A percentile compares a stretch with the other conserved stretches of the same genome.
These are phyloP conservation scores for Onthophagus taurus DNA, from an alignment of 1,140 invertebrate species.

Conservation along the genomic window DNA sequence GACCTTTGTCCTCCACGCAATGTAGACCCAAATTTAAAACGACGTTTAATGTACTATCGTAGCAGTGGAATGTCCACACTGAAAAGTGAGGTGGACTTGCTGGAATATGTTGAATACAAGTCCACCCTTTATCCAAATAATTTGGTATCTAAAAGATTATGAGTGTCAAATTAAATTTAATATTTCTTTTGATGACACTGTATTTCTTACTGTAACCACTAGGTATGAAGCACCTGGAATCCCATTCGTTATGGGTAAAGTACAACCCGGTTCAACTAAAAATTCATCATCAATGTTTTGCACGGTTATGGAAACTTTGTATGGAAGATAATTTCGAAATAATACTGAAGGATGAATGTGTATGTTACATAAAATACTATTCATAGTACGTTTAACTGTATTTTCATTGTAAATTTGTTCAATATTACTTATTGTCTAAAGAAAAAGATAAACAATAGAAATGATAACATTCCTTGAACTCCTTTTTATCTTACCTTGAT, in stretches of 20 bases:
- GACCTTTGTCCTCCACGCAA: conserved; percentile 48
- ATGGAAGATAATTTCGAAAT: conserved; percentile 85
- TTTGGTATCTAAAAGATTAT: conserved; percentile 65
- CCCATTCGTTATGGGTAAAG: conserved; percentile 58
- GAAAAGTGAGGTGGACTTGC: conserved; percentile 56
- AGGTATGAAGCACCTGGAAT: conserved; percentile 60
- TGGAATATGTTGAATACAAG: conserved; percentile 59
- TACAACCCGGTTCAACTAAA: conserved; percentile 50
- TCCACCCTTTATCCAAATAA: conserved; percentile 85
- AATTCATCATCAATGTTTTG: conserved; percentile 46
- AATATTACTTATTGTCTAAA: conserved; percentile 66
- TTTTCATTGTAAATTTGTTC: conserved; percentile 80
- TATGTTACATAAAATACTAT: conserved; percentile 75
- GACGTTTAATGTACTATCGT: conserved; percentile 59
- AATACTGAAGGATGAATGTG: conserved; percentile 79
- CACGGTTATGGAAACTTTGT: conserved; percentile 61
- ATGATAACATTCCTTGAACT: conserved; percentile 7
- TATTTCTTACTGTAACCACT: conserved; percentile 59
- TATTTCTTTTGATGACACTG: too few relatives aligned
- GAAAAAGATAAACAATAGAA: not conserved
- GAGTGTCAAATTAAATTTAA: too few relatives aligned
- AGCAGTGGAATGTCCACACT: conserved; percentile 78
- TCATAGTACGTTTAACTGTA: conserved; percentile 64
- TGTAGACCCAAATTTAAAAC: conserved; percentile 80
- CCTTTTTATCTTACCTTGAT: conserved; percentile 20